A percentile compares a stretch with the other conserved stretches of the same genome.
Conservation (phyloP, 1,140 invertebrate genomes). For the Pomacea maculata region DNA sequence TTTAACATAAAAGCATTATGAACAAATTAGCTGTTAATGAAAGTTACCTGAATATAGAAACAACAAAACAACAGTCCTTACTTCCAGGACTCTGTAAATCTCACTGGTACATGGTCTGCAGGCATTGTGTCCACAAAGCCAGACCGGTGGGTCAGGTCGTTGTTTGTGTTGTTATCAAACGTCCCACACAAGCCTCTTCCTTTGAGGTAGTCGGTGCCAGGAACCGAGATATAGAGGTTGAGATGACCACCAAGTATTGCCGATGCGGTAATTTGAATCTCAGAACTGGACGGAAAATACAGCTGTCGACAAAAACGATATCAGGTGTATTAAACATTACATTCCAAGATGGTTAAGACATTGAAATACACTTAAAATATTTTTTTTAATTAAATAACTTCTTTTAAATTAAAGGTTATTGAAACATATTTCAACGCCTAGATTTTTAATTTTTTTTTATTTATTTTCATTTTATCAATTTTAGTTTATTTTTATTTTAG, state of each 20-base stretch:
- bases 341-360: too few species aligned
- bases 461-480: too few species aligned
- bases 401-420: too few species aligned
- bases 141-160: conserved; percentile 17
- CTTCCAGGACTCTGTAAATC: conserved; percentile 21
- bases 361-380: too few species aligned
- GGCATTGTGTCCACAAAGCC: conserved; percentile 12
- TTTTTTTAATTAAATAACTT: too few species aligned
- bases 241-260: neutral
- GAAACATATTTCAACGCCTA: too few species aligned
- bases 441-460: too few species aligned
- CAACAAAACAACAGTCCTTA: neutral
- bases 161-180: conserved; percentile 11
- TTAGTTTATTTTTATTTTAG: neutral
- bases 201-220: conserved; percentile 1
- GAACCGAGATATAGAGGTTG: neutral
- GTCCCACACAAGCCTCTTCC: conserved; percentile 19
- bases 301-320: conserved; percentile 8
- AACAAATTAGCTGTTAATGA: too few species aligned
- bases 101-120: neutral
- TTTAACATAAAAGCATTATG: too few species aligned
- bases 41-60: too few species aligned
- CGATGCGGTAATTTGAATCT: conserved; percentile 1
- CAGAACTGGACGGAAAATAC: conserved; percentile 16
- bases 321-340: neutral